These are phyloP conservation scores for Corythaeola cristata DNA, from an alignment of 2,113 vertebrate genomes.

Conservation along the genomic window DNA sequence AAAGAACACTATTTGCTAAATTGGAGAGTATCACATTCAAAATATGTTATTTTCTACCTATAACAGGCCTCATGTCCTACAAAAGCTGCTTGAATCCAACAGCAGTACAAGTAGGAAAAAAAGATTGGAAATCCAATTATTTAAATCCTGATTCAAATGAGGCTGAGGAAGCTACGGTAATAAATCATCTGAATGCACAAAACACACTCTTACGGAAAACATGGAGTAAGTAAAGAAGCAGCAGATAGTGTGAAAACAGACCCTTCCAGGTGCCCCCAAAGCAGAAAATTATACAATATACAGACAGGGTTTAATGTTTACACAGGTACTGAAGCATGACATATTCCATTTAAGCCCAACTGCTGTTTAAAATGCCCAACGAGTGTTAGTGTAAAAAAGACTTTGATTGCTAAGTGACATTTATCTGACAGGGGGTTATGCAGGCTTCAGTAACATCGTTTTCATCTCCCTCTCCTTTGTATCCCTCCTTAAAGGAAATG, in stretches of 20 bases:
- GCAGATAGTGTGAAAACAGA: background rate
- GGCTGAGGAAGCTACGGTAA: background rate
- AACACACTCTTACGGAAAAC: background rate
- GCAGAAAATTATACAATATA: background rate
- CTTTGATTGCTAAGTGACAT: background rate
- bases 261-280: background rate
- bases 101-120: background rate
- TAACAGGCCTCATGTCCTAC: background rate
- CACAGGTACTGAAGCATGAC: background rate
- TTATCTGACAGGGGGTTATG: background rate
- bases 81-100: background rate
- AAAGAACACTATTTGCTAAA: background rate
- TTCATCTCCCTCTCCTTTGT: background rate
- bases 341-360: background rate
- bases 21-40: background rate
- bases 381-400: background rate
- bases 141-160: conserved; percentile 17
- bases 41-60: background rate
- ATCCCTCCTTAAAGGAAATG: background rate
- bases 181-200: background rate
- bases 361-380: background rate
- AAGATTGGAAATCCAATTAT: background rate
- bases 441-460: background rate
- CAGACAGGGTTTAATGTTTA: background rate
- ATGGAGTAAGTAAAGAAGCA: background rate